phyloP scores from a whole-genome alignment of 2,888 invertebrate species.

The Dioctria linearis region DNA sequence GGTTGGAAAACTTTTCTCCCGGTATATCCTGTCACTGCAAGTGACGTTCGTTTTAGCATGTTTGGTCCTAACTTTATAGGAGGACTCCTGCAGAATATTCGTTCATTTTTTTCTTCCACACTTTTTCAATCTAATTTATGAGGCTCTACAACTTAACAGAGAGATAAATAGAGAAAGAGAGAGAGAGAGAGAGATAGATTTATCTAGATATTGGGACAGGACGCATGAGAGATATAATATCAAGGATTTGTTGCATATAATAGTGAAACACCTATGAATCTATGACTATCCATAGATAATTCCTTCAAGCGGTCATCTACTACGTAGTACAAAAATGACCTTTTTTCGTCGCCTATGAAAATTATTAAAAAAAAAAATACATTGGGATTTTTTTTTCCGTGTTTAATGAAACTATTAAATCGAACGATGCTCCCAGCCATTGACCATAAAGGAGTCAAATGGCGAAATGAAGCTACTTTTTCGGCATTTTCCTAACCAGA shows the following conservation, averaged over 20 bases:
- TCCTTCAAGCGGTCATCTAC: not conserved
- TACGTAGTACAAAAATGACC: too few relatives aligned
- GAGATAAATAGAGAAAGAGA: conserved; percentile 9
- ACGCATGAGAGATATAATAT: too few relatives aligned
- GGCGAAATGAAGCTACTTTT: conserved; percentile 44
- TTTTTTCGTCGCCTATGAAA: too few relatives aligned
- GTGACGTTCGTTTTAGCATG: conserved; percentile 50
- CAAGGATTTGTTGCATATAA: too few relatives aligned
- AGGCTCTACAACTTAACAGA: conserved; percentile 30
- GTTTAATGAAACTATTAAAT: conserved; percentile 48
- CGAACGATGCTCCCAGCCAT: conserved; percentile 19
- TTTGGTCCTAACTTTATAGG: conserved; percentile 29
- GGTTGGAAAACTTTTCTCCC: conserved; percentile 43
- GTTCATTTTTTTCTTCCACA: conserved; percentile 13
- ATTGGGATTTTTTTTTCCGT: not conserved
- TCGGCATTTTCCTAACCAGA: conserved; percentile 28
- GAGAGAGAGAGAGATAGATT: too few relatives aligned
- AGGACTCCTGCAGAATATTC: conserved; percentile 40
- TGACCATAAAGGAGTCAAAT: conserved; percentile 29
- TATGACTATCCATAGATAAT: too few relatives aligned
- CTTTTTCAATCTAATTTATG: conserved; percentile 47
- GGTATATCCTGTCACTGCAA: conserved; percentile 47
- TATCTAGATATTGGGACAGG: too few relatives aligned
- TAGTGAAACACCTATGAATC: too few relatives aligned
- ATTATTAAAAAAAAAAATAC: too few relatives aligned